phyloP scores from a whole-genome alignment of 2,113 vertebrate genomes.

The Cisticola juncidis region DNA sequence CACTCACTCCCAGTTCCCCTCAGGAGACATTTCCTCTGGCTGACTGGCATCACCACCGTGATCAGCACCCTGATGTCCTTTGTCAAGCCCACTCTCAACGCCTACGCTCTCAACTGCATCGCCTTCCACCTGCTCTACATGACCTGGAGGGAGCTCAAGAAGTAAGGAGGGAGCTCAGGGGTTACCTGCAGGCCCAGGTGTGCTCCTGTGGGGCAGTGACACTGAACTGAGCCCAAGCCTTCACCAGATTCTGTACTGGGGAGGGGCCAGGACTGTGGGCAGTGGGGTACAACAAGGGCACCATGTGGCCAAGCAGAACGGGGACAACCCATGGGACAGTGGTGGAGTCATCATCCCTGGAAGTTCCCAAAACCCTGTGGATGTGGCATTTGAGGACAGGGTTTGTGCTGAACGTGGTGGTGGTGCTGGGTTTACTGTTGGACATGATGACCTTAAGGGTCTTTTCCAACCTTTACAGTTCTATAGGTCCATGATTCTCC shows the following conservation, averaged over 20 bases:
- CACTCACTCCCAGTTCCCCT: neutral
- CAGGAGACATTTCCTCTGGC: slow-evolving; percentile 79
- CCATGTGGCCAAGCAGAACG: neutral
- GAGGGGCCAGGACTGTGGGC: neutral
- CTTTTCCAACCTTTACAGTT: neutral
- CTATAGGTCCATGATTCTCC: neutral
- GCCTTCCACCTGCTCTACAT: slow-evolving; percentile 85
- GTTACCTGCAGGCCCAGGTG: neutral
- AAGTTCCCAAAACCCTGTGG: neutral
- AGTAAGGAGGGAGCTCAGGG: slow-evolving; percentile 67
- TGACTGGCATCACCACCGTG: slow-evolving; percentile 70
- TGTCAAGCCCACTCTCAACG: slow-evolving; percentile 84
- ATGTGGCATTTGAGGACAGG: neutral
- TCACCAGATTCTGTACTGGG: neutral
- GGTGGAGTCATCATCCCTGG: neutral
- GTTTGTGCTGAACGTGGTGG: neutral
- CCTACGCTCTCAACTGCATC: slow-evolving; percentile 87
- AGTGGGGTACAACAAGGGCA: neutral
- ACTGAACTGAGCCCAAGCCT: neutral
- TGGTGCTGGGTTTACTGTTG: neutral
- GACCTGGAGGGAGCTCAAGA: slow-evolving; percentile 76
- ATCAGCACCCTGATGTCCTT: slow-evolving; percentile 83
- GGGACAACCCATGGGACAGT: neutral
- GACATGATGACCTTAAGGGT: neutral
- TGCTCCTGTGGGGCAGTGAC: neutral